These are phyloP conservation scores for Eristalis pertinax DNA, from an alignment of 2,888 invertebrate genomes.

Conservation along the genomic window DNA sequence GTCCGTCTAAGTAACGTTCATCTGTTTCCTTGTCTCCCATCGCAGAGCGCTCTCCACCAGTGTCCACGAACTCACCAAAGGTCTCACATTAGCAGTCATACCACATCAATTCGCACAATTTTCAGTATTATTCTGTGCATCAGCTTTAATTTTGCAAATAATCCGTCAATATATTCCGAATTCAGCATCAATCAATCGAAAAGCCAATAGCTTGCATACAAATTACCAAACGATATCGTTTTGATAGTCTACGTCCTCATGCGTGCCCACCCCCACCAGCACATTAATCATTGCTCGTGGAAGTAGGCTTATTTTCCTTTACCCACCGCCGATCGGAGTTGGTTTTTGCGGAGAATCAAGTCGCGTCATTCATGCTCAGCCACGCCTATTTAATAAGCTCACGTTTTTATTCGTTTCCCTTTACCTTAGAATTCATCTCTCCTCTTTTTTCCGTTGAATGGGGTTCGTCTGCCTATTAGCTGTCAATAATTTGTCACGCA, in stretches of 20 bases:
- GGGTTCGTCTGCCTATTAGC: conserved; percentile 43
- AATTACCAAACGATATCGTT: conserved; percentile 32
- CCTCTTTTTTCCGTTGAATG: background rate
- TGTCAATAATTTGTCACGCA: conserved; percentile 68
- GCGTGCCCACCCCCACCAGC: background rate
- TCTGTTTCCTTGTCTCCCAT: background rate
- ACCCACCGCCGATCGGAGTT: background rate
- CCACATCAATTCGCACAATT: conserved; percentile 28
- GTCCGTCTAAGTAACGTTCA: no score
- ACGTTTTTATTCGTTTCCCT: conserved; percentile 29
- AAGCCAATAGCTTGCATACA: conserved; percentile 44
- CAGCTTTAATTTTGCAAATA: conserved; percentile 47
- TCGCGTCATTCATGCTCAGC: conserved; percentile 35
- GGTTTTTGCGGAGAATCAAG: conserved; percentile 15
- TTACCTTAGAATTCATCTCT: background rate
- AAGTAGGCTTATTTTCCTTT: background rate
- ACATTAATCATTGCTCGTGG: conserved; percentile 47
- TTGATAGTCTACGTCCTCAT: conserved; percentile 21
- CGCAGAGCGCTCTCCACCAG: background rate
- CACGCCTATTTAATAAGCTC: conserved; percentile 54
- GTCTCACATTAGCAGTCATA: conserved; percentile 19
- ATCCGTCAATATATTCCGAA: conserved; percentile 50
- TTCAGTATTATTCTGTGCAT: conserved; percentile 24
- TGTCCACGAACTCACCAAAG: background rate
- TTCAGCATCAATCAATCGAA: conserved; percentile 55